Conservation (phyloP, 1,140 invertebrate species). For the Anadara kagoshimensis region DNA sequence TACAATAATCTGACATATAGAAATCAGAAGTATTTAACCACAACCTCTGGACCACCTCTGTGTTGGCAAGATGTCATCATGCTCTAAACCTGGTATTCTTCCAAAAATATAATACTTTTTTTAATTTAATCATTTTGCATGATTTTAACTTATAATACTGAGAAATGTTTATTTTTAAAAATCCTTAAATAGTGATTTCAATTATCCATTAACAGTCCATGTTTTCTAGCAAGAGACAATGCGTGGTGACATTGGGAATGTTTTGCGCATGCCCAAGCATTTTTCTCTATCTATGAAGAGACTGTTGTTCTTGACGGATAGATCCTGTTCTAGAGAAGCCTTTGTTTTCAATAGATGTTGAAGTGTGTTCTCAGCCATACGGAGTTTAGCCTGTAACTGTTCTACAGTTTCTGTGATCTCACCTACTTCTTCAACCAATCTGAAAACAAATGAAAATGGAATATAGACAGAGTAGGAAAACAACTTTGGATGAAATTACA, state of each 20-base stretch:
- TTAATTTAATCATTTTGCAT: too few relatives aligned
- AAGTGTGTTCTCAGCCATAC: conserved; percentile 76
- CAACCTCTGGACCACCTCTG: background rate
- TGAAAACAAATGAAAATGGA: conserved; percentile 41
- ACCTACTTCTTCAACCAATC: conserved; percentile 71
- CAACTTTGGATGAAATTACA: too few relatives aligned
- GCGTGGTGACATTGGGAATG: conserved; percentile 82
- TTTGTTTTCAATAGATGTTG: conserved; percentile 89
- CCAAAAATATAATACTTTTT: conserved; percentile 1
- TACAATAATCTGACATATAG: too few relatives aligned
- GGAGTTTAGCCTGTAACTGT: conserved; percentile 68
- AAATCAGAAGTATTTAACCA: background rate
- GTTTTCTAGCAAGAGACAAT: conserved; percentile 63
- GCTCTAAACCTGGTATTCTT: background rate
- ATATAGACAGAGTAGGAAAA: too few relatives aligned
- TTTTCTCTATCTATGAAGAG: conserved; percentile 95
- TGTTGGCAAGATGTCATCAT: background rate
- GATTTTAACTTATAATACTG: background rate
- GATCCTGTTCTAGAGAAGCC: conserved; percentile 88
- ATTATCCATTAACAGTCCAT: background rate
- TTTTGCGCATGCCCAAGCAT: conserved; percentile 91
- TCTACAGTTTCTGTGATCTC: conserved; percentile 73
- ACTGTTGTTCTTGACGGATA: conserved; percentile 91
- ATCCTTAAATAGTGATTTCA: conserved; percentile 1
- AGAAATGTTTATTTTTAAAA: conserved; percentile 1